These are phyloP conservation scores for Clitarchus hookeri DNA, from an alignment of 2,888 invertebrate genomes.

Conservation along the genomic window DNA sequence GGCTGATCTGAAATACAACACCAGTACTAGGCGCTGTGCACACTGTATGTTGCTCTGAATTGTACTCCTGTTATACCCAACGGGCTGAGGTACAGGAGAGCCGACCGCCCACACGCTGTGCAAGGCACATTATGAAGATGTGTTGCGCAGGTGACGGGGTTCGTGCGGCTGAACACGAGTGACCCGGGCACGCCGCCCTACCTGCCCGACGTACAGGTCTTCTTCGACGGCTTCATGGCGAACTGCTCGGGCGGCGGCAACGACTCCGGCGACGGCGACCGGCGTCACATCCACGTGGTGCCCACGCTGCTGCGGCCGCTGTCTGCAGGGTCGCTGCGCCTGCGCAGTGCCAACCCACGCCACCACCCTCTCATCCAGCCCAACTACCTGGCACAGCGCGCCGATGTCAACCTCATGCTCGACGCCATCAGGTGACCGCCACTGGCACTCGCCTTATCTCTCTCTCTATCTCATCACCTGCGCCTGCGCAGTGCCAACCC, in stretches of 20 bases:
- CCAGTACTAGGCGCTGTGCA: too few relatives aligned
- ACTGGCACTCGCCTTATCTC: too few relatives aligned
- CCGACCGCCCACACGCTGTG: too few relatives aligned
- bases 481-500: conserved; percentile 48
- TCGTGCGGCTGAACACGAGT: conserved; percentile 16
- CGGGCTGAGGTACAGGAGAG: too few relatives aligned
- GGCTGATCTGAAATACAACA: too few relatives aligned
- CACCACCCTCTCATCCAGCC: conserved; percentile 30
- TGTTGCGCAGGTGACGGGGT: conserved; percentile 24
- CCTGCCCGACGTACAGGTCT: conserved; percentile 36
- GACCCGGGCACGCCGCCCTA: not conserved
- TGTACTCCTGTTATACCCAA: too few relatives aligned
- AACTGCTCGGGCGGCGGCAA: conserved; percentile 30
- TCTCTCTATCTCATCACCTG: too few relatives aligned
- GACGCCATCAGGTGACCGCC: conserved; percentile 26
- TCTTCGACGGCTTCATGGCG: conserved; percentile 35
- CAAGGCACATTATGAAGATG: too few relatives aligned
- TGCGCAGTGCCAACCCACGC: conserved; percentile 46
- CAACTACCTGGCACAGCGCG: conserved; percentile 34
- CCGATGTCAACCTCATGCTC: conserved; percentile 31
- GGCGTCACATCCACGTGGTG: conserved; percentile 18
- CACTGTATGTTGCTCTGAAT: too few relatives aligned
- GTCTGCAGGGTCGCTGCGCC: conserved; percentile 54
- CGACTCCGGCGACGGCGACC: not conserved
- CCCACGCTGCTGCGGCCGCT: conserved; percentile 49